phyloP scores from a whole-genome alignment of 2,113 vertebrate genomes.

The Rhizomys pruinosus region DNA sequence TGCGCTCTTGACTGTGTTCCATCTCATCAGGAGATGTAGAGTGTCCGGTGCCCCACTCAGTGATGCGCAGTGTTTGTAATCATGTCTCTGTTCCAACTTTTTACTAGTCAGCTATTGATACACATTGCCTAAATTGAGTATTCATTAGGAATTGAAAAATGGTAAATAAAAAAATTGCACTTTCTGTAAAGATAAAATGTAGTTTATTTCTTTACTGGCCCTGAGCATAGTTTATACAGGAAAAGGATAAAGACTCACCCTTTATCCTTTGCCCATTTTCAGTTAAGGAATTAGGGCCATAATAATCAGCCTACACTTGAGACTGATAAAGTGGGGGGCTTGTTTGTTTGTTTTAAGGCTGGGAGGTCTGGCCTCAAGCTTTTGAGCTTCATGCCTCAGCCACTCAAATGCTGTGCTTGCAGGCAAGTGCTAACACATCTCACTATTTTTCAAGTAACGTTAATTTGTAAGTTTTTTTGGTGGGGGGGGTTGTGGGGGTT shows the following conservation, averaged over 20 bases:
- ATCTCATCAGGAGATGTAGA: not conserved
- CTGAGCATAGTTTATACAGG: not conserved
- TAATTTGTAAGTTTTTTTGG: no score
- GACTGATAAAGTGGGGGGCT: not conserved
- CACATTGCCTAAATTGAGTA: no score
- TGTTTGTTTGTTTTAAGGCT: no score
- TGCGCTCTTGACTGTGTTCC: not conserved
- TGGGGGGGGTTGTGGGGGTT: not conserved
- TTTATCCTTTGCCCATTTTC: not conserved
- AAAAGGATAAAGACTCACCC: not conserved
- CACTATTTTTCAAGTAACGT: no score
- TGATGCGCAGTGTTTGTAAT: not conserved
- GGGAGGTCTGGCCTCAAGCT: no score
- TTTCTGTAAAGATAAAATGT: slow-evolving; percentile 43
- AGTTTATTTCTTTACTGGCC: not conserved
- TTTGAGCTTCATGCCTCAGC: no score
- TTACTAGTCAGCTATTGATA: no score
- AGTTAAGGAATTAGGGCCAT: not conserved
- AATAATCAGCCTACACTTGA: not conserved
- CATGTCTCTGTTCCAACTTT: not conserved
- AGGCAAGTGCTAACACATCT: not conserved
- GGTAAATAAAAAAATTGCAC: no score
- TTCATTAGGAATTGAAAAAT: no score
- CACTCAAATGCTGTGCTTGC: not conserved
- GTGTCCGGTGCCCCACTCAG: not conserved